These are phyloP conservation scores for Thecophora atra DNA, from an alignment of 2,888 invertebrate species.

Conservation along the genomic window DNA sequence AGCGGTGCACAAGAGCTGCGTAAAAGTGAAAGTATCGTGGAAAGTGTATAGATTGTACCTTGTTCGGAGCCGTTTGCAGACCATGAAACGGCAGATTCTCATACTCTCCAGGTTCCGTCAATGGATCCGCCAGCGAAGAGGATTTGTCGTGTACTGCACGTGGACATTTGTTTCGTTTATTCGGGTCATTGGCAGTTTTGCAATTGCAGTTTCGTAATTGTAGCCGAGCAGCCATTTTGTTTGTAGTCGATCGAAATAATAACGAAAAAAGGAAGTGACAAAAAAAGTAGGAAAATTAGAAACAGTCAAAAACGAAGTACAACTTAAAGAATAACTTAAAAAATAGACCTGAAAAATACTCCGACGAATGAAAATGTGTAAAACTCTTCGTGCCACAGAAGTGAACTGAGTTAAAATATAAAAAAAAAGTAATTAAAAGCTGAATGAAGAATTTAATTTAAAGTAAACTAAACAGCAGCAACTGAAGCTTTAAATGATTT, in stretches of 20 bases:
- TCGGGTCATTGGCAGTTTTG: constrained; percentile 21
- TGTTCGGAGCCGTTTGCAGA: constrained; percentile 89
- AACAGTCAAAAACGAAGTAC: not conserved
- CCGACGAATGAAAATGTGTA: no score
- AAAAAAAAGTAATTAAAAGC: no score
- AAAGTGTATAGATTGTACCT: constrained; percentile 71
- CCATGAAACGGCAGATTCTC: constrained; percentile 96
- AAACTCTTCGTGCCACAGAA: no score
- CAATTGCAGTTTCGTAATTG: constrained; percentile 17
- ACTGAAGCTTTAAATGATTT: no score
- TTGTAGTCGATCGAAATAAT: constrained; percentile 20
- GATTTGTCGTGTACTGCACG: constrained; percentile 66
- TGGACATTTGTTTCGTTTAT: not conserved
- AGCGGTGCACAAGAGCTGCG: constrained; percentile 4
- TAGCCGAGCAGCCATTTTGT: constrained; percentile 19
- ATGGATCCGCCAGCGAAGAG: constrained; percentile 72
- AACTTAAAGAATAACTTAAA: not conserved
- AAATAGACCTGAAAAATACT: no score
- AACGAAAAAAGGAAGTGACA: constrained; percentile 39
- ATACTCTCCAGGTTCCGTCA: constrained; percentile 87
- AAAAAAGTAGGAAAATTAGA: constrained; percentile 36
- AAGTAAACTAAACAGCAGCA: no score
- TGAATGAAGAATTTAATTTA: no score
- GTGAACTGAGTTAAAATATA: no score
- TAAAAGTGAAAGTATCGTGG: constrained; percentile 1